A percentile compares a stretch with the other conserved stretches of the same genome.
Conservation (phyloP, 2,113 vertebrate genomes). For the Leucosticte australis region DNA sequence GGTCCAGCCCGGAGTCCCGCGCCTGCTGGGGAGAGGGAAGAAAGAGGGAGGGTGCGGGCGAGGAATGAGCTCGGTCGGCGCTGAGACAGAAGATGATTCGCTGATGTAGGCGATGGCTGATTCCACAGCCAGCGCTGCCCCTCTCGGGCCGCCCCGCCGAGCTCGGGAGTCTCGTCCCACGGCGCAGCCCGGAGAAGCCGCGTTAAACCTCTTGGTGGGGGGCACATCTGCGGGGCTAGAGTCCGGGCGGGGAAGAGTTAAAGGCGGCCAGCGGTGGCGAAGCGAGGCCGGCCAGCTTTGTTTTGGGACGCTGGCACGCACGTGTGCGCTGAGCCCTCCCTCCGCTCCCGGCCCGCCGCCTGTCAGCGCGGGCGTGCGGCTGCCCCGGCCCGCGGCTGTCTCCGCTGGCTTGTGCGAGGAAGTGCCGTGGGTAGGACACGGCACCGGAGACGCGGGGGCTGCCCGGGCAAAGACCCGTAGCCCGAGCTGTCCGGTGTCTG, state of each 20-base stretch:
- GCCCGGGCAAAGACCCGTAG: not conserved
- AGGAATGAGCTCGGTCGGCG: not conserved
- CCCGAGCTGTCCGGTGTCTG: not conserved
- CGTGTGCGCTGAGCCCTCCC: conserved; percentile 49
- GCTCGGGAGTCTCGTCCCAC: not conserved
- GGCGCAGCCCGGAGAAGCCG: not conserved
- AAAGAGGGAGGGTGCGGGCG: not conserved
- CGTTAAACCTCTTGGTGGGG: not conserved
- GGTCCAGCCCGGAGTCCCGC: not conserved
- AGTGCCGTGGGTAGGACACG: not conserved
- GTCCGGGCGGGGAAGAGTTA: not conserved
- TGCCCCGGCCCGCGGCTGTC: not conserved
- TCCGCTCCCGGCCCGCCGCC: not conserved
- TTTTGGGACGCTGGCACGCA: conserved; percentile 65
- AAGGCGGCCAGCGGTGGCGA: not conserved
- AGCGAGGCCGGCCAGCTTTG: conserved; percentile 47
- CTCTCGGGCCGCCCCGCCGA: not conserved
- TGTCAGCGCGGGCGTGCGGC: not conserved
- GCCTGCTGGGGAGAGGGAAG: not conserved
- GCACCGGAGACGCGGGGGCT: not conserved
- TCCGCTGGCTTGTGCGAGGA: not conserved
- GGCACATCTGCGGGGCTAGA: not conserved
- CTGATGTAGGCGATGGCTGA: not conserved
- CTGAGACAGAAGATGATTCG: not conserved
- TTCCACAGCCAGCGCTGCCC: not conserved